Evolutionary conservation across 2,113 vertebrate genomes (phyloP), one percentile per base, ranked within the genome.

Genomic region (Odontesthes bonariensis): DNA sequence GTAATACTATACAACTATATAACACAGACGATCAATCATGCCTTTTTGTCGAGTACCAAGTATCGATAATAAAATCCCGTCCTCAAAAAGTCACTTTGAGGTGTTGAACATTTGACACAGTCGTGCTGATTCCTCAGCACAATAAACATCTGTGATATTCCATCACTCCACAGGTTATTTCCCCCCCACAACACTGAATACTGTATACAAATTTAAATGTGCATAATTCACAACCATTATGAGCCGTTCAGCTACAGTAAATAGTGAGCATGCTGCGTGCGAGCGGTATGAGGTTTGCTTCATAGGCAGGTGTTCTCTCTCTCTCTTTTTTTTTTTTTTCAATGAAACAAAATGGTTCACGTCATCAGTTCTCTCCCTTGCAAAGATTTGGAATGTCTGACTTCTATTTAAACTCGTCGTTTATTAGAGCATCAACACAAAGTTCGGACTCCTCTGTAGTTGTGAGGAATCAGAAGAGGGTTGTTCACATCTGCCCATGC

Each of bases 1-100:
- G 76, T 86, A 84, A 86, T 65, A 91, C 91, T 93, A 92, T 91
- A 93, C 91, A 94, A 71, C 93, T 93, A 90, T 93, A 88, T 84
- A 86, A 90, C 84, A 83, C 69, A 82, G 85, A 86, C 74, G 82
- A 63, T 69, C 19, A 19, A 44, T 75, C 79, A 56, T 70, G 79
- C 67, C 79, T 85, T 82, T 61, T 75, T 82, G 79, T 80, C n/a
- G 64, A 89, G 91, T 92, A 92, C 91, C 92, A 87, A 81, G 76
- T 85, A 73, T 75, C 82, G 53, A 77, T 53, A 53, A 72, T 69
- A 66, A 19, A 78, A 69, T 80, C 69, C 70, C 58, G 74, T 80
- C 77, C 64, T 83, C 61, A 79, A 53, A 56, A 57, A 69, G 64
- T 60, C 11, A 3, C 66, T 82, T 22, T 74, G 75, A 88, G 70